Evolutionary conservation across 2,113 vertebrate genomes (phyloP).

Genomic region (Oreochromis spilurus): DNA sequence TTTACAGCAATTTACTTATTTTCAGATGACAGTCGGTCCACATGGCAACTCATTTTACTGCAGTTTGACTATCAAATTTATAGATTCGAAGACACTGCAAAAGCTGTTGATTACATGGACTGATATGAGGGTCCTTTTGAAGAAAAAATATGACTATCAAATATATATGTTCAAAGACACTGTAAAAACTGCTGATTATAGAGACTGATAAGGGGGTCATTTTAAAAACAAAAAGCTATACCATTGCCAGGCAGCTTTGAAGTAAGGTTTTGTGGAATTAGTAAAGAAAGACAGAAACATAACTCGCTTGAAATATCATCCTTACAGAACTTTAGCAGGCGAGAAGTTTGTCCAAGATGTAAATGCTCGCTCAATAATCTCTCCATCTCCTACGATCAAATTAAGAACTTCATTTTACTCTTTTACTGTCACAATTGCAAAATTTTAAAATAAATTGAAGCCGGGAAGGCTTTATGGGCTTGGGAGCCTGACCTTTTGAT

Average conservation of each 20-base stretch:
- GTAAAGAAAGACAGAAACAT: constrained; percentile 12
- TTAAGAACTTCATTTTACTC: not conserved
- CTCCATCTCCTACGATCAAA: not conserved
- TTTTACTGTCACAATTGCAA: not conserved
- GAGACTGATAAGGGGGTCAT: not conserved
- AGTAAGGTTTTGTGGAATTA: not conserved
- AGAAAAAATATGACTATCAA: constrained; percentile 23
- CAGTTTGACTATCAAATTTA: constrained; percentile 47
- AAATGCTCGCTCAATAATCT: constrained; percentile 14
- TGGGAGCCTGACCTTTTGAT: not conserved
- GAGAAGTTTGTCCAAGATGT: constrained; percentile 13
- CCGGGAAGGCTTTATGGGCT: not conserved
- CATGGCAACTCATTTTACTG: constrained; percentile 34
- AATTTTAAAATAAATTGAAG: not conserved
- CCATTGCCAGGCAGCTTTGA: not conserved
- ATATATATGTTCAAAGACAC: constrained; percentile 21
- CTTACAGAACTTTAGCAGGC: constrained; percentile 40
- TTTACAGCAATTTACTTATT: not conserved
- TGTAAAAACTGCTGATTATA: constrained; percentile 15
- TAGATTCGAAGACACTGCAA: constrained; percentile 3
- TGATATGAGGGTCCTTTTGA: not conserved
- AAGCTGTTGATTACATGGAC: constrained; percentile 15
- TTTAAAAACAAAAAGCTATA: not conserved
- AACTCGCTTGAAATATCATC: constrained; percentile 35
- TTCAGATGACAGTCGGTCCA: not conserved